Evolutionary conservation across 1,140 invertebrate genomes (phyloP).

Genomic region (Drosophila rhopaloa): DNA sequence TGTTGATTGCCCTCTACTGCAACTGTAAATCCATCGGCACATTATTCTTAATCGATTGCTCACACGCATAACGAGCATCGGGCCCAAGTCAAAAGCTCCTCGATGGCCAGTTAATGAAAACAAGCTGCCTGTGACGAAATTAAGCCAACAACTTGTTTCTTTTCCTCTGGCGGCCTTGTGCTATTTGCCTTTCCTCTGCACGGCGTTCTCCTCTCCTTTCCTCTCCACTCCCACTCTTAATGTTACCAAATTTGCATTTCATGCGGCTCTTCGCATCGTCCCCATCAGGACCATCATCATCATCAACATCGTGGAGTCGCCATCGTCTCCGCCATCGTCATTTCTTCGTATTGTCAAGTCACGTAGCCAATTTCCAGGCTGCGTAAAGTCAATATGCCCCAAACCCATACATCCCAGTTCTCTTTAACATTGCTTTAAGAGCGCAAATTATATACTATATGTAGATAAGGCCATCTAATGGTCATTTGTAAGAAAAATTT

Average conservation of each 20-base stretch:
- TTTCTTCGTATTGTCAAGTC: conserved; percentile 74
- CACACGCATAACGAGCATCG: conserved; percentile 71
- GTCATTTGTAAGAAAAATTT: conserved; percentile 2
- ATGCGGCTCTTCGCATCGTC: conserved; percentile 56
- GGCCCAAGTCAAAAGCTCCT: conserved; percentile 35
- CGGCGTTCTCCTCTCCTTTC: neutral
- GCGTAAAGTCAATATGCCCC: conserved; percentile 74
- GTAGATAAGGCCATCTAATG: conserved; percentile 16
- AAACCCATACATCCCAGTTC: conserved; percentile 32
- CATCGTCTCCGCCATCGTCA: conserved; percentile 24
- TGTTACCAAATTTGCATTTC: conserved; percentile 79
- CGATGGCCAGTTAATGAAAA: conserved; percentile 77
- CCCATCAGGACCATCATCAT: conserved; percentile 26
- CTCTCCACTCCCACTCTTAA: conserved; percentile 43
- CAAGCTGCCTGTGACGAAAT: conserved; percentile 75
- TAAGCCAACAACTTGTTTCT: conserved; percentile 61
- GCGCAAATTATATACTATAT: conserved; percentile 8
- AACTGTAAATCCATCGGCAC: conserved; percentile 69
- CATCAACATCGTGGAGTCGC: conserved; percentile 35
- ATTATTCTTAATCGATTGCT: conserved; percentile 78
- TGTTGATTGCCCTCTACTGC: conserved; percentile 66
- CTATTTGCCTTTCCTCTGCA: neutral
- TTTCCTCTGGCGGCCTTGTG: conserved; percentile 26
- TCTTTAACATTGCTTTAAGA: conserved; percentile 17
- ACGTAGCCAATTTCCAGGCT: conserved; percentile 77